A percentile compares a stretch with the other conserved stretches of the same genome.
These are phyloP conservation scores for Cynodonichthys magdalenae DNA, from an alignment of 2,797 vertebrate species.

Conservation along the genomic window DNA sequence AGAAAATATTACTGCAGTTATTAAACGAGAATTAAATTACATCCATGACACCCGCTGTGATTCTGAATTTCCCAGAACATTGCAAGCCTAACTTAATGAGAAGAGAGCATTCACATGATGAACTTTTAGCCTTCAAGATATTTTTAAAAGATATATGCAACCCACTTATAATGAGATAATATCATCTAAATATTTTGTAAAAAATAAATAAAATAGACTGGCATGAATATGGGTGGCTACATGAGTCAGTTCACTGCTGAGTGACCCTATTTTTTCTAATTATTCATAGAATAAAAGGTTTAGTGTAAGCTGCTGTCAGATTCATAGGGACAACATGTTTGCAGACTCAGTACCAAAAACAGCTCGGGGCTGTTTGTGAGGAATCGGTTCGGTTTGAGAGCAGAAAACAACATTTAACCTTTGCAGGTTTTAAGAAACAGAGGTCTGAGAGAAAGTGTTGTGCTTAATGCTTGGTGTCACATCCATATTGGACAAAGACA, in stretches of 20 bases:
- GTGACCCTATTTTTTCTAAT: slow-evolving; percentile 9
- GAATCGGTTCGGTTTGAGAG: slow-evolving; percentile 25
- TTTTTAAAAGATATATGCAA: slow-evolving; percentile 28
- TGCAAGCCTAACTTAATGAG: slow-evolving; percentile 34
- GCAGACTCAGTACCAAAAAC: slow-evolving; percentile 5
- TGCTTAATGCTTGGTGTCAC: slow-evolving; percentile 26
- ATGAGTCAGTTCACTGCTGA: slow-evolving; percentile 3
- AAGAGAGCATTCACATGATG: slow-evolving; percentile 14
- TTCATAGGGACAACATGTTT: slow-evolving; percentile 15
- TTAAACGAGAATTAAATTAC: slow-evolving; percentile 22
- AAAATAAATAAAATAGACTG: background rate
- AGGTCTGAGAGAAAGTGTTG: slow-evolving; percentile 18
- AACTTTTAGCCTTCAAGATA: slow-evolving; percentile 15
- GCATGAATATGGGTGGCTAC: slow-evolving; percentile 12
- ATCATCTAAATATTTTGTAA: background rate
- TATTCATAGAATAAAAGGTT: slow-evolving; percentile 14
- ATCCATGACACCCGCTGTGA: slow-evolving; percentile 2
- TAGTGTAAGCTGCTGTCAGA: slow-evolving; percentile 12
- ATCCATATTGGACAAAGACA: slow-evolving; percentile 31
- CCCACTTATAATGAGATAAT: slow-evolving; percentile 26
- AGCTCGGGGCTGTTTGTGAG: slow-evolving; percentile 5
- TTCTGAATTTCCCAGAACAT: slow-evolving; percentile 35
- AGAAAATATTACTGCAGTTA: slow-evolving; percentile 18
- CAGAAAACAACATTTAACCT: slow-evolving; percentile 30
- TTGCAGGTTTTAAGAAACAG: slow-evolving; percentile 28